phyloP scores from a whole-genome alignment of 2,113 vertebrate genomes.

The Rhinogobius similis region DNA sequence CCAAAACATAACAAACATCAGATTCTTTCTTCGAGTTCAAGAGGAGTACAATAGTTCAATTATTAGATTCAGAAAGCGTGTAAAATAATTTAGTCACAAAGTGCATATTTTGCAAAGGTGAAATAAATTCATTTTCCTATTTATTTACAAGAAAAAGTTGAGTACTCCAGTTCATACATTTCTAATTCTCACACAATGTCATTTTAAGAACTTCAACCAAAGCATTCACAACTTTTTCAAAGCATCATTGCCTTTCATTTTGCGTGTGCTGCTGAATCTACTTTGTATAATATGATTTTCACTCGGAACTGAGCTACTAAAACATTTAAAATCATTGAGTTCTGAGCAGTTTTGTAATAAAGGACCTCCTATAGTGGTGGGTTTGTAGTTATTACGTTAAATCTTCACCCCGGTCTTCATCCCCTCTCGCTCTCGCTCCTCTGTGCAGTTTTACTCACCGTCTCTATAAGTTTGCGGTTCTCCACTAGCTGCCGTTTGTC shows the following conservation, averaged over 20 bases:
- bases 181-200: no score
- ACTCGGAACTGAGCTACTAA: not conserved
- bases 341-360: not conserved
- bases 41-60: no score
- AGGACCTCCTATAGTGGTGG: not conserved
- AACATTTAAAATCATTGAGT: not conserved
- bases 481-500: slow-evolving; percentile 92
- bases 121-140: no score
- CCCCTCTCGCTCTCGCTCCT: not conserved
- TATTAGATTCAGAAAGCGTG: no score
- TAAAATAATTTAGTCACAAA: no score
- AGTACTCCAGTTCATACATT: no score
- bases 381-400: not conserved
- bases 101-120: no score
- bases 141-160: no score
- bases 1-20: no score
- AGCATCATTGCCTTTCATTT: not conserved
- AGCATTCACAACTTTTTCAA: not conserved
- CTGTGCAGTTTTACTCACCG: slow-evolving; percentile 75
- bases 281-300: not conserved
- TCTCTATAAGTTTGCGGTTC: slow-evolving; percentile 92
- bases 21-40: no score
- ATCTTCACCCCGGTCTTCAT: not conserved
- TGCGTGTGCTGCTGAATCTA: not conserved
- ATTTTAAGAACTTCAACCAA: no score